Conservation (phyloP, 2,888 invertebrate genomes). For the Plagiodera versicolora region DNA sequence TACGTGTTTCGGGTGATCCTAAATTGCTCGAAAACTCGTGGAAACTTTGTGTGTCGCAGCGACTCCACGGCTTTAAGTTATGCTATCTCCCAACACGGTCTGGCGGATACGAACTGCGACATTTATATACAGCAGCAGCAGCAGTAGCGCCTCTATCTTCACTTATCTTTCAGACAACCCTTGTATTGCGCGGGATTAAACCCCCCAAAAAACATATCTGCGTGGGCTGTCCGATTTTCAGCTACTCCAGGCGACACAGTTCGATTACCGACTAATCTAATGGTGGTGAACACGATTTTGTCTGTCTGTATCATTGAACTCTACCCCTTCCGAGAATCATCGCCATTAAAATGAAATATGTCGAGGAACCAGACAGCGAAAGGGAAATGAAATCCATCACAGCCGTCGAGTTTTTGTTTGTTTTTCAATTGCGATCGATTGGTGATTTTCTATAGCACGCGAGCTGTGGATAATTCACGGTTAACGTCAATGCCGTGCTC, state of each 20-base stretch:
- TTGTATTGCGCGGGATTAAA: conserved; percentile 10
- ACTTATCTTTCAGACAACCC: conserved; percentile 11
- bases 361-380: not conserved
- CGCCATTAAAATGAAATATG: not conserved
- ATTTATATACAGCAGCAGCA: not conserved
- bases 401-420: not conserved
- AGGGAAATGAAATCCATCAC: conserved; percentile 1
- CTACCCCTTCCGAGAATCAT: not conserved
- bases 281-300: too few species aligned
- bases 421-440: not conserved
- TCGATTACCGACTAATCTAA: too few species aligned
- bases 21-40: not conserved
- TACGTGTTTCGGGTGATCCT: not conserved
- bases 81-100: conserved; percentile 40
- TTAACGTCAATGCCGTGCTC: not conserved
- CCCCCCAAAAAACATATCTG: too few species aligned
- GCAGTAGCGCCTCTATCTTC: conserved; percentile 2
- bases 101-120: conserved; percentile 32
- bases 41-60: not conserved
- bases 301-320: not conserved
- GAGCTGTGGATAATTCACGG: not conserved
- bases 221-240: too few species aligned
- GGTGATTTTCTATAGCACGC: not conserved
- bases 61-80: conserved; percentile 19
- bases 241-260: too few species aligned